Conservation (phyloP, 2,888 invertebrate species). For the Thalpophila matura region DNA sequence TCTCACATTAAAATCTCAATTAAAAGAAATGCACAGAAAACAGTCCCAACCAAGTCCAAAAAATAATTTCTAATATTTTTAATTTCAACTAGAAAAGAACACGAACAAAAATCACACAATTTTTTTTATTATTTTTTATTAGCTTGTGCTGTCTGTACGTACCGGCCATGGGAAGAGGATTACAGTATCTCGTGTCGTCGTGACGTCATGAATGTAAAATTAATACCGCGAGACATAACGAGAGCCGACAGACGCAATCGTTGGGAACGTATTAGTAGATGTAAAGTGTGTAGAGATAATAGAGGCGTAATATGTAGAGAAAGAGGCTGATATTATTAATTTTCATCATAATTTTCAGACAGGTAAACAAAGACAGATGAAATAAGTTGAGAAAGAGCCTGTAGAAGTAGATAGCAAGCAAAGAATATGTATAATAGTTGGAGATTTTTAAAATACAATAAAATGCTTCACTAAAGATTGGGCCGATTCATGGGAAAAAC, state of each 20-base stretch:
- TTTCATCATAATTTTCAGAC: too few relatives aligned
- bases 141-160: conserved; percentile 70
- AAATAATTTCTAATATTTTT: too few relatives aligned
- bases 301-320: neutral
- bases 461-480: too few relatives aligned
- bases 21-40: too few relatives aligned
- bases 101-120: too few relatives aligned
- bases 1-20: too few relatives aligned
- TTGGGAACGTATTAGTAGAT: conserved; percentile 74
- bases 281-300: conserved; percentile 46
- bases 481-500: too few relatives aligned
- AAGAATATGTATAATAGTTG: too few relatives aligned
- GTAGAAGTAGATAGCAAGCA: too few relatives aligned
- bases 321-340: neutral
- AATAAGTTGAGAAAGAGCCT: neutral
- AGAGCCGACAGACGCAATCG: conserved; percentile 84
- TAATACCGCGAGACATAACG: conserved; percentile 85
- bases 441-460: too few relatives aligned
- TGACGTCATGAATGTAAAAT: conserved; percentile 89
- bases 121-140: neutral
- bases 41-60: too few relatives aligned
- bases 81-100: too few relatives aligned
- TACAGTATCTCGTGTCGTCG: conserved; percentile 74
- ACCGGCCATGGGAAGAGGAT: conserved; percentile 80
- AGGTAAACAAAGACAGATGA: neutral